Base-by-base conservation (phyloP, 2,888 invertebrate species). In the Lepidochrysops patricia region DNA sequence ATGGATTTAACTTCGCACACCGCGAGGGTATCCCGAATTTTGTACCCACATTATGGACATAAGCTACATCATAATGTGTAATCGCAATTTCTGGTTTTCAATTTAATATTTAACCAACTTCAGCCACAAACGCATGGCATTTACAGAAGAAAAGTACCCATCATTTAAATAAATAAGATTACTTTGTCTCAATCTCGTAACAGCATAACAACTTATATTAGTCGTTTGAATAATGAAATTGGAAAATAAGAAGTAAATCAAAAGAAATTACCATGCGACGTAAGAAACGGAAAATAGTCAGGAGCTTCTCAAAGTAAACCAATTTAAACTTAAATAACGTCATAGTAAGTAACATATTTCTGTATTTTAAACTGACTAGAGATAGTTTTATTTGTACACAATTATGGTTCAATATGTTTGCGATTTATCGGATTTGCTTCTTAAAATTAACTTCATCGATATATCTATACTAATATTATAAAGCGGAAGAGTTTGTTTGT, bases 251-350 rank as follows among this genome's bases (percentile, higher is more conserved):
- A 50, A 50, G 50, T 50, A 50, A 43, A 43, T 50, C 52, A 52
- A 27, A 29, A 54, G 19, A 54, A 32, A 54, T 54, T 54, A 19
- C 12, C 32, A 54, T 54, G 54, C 27, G 6, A 29, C 54, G 32
- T 54, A 54, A 29, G 54, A 52, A 52, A 54, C 54, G 32, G 32
- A 54, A 32, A 26, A 29, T 54, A 54, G 32, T 54, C 54, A 32
- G 54, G 29, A 54, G 29, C 19, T 54, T 19, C 32, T 54, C 54
- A 32, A 54, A 54, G 54, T 54, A 32, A 54, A 54, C 32, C 32
- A 54, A 54, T 54, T 29, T 54, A 54, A 54, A 54, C 54, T 54
- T 54, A 19, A 54, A 54, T 54, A 54, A 54, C 32, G 54, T 54
- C 15, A 54, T 54, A 12, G 32, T 29, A 15, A 29, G 32, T 54